Percentiles rank a stretch among this genome's conserved stretches.
phyloP scores from a whole-genome alignment of 2,113 vertebrate genomes.

The Anarhynchus alexandrinus region DNA sequence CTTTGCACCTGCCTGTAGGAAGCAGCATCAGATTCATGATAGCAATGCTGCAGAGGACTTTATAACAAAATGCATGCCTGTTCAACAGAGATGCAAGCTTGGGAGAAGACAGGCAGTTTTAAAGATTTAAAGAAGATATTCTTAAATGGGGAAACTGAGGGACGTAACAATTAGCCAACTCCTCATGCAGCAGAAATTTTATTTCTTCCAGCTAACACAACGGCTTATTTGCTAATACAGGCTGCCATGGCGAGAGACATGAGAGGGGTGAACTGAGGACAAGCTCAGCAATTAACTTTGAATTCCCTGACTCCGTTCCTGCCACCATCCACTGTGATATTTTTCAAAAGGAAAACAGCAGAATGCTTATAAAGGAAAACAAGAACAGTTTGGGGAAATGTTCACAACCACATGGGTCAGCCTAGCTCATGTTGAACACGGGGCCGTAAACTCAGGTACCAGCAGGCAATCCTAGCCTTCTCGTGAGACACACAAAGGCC shows the following conservation, averaged over 20 bases:
- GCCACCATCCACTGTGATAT: background rate
- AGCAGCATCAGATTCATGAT: accelerated
- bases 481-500: background rate
- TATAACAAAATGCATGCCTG: background rate
- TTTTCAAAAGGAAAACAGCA: background rate
- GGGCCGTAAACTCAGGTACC: background rate
- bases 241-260: accelerated
- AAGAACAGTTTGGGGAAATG: background rate
- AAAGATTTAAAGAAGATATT: background rate
- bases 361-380: background rate
- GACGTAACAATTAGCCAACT: background rate
- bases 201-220: background rate
- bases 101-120: background rate
- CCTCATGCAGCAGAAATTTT: background rate
- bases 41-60: background rate
- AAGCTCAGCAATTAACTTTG: background rate
- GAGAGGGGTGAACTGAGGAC: background rate
- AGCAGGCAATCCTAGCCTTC: background rate
- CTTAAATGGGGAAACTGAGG: background rate
- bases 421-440: accelerated
- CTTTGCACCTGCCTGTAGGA: background rate
- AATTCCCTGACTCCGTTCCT: background rate
- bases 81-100: background rate
- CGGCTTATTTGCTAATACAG: background rate
- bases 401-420: background rate